Evolutionary conservation across 2,888 invertebrate genomes (phyloP).

Genomic region (Lepidonotus clava): DNA sequence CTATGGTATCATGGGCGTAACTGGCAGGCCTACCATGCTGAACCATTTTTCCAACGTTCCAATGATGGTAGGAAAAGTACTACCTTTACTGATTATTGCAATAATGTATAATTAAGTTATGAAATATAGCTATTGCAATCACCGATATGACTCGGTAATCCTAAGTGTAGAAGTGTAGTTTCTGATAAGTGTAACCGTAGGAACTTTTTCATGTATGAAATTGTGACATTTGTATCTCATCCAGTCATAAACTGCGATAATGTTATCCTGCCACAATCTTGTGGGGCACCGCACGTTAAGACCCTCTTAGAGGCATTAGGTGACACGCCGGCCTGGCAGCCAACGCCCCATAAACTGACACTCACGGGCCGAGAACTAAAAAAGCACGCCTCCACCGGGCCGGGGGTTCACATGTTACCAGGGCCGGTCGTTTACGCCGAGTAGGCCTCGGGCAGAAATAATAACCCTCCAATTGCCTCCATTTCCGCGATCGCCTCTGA

Average conservation of each 20-base stretch:
- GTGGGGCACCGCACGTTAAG: not conserved
- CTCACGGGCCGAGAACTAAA: not conserved
- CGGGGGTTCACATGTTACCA: not conserved
- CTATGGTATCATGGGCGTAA: too few relatives aligned
- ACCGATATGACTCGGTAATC: too few relatives aligned
- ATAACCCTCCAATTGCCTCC: not conserved
- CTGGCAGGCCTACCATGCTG: too few relatives aligned
- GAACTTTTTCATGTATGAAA: too few relatives aligned
- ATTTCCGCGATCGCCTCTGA: slow-evolving; percentile 27
- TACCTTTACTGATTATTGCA: too few relatives aligned
- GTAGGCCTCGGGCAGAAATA: slow-evolving; percentile 10
- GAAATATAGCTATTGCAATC: too few relatives aligned
- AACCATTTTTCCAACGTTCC: too few relatives aligned
- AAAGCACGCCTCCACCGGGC: not conserved
- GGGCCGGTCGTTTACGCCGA: not conserved
- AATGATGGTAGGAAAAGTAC: too few relatives aligned
- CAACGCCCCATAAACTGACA: not conserved
- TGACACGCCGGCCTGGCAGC: not conserved
- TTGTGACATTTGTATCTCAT: slow-evolving; percentile 44
- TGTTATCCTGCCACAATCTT: not conserved
- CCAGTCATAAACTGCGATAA: not conserved
- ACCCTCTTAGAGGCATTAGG: slow-evolving; percentile 1
- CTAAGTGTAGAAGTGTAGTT: too few relatives aligned
- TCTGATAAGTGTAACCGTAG: too few relatives aligned
- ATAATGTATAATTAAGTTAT: too few relatives aligned